Evolutionary conservation across 2,797 vertebrate species (phyloP).

Genomic region (Orestias chungarensis): DNA sequence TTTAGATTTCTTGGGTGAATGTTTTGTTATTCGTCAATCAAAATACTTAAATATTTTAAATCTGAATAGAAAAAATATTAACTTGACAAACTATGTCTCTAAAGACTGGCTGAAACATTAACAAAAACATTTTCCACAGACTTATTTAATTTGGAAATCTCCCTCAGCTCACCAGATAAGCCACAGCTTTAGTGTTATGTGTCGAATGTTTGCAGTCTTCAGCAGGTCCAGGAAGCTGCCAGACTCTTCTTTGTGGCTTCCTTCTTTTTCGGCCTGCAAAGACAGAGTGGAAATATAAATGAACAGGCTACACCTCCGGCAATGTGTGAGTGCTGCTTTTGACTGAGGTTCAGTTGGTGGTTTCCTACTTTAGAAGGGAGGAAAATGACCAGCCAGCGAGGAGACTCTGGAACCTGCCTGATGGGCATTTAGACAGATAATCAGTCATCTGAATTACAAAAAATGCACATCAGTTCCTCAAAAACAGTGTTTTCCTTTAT

Average conservation of each 20-base stretch:
- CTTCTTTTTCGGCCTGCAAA: conserved; percentile 41
- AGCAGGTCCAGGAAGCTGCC: conserved; percentile 50
- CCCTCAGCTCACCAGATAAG: conserved; percentile 53
- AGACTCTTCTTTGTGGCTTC: not conserved
- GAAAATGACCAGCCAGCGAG: conserved; percentile 66
- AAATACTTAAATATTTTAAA: not conserved
- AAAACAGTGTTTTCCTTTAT: not conserved
- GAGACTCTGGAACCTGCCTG: conserved; percentile 66
- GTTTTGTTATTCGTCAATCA: not conserved
- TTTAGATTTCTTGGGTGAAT: not conserved
- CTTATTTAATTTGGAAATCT: not conserved
- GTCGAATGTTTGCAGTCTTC: conserved; percentile 47
- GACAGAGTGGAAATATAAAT: conserved; percentile 7
- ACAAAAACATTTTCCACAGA: not conserved
- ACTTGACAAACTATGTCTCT: not conserved
- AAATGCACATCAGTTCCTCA: not conserved
- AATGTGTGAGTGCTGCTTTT: not conserved
- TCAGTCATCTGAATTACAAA: not conserved
- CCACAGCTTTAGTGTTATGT: conserved; percentile 48
- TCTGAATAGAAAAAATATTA: not conserved
- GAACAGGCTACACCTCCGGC: not conserved
- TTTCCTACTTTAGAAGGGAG: conserved; percentile 21
- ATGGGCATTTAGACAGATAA: not conserved
- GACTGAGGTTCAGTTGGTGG: not conserved
- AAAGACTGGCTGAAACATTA: not conserved